Conservation (phyloP, 2,888 invertebrate genomes). For the Philonicus albiceps region DNA sequence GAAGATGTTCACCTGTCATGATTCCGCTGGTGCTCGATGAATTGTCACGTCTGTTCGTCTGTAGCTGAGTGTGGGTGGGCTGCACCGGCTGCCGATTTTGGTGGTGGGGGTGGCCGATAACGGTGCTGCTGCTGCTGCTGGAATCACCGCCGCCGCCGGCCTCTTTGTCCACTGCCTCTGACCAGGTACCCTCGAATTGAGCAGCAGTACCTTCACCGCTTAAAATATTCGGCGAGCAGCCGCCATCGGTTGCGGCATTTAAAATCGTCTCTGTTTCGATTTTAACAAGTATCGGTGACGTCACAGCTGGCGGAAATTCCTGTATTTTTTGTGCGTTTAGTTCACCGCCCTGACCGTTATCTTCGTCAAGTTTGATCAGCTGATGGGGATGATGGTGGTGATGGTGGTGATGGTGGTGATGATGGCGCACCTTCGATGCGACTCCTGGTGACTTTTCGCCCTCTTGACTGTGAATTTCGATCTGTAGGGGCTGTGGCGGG, state of each 20-base stretch:
- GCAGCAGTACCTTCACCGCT: slow-evolving; percentile 48
- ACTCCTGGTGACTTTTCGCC: background rate
- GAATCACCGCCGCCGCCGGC: slow-evolving; percentile 35
- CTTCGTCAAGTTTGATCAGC: slow-evolving; percentile 14
- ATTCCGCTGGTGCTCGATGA: slow-evolving; percentile 34
- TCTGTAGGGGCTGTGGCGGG: slow-evolving; percentile 29
- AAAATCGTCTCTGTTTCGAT: slow-evolving; percentile 54
- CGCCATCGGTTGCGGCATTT: background rate
- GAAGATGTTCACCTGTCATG: slow-evolving; percentile 38
- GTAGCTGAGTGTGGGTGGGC: background rate
- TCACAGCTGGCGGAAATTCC: slow-evolving; percentile 46
- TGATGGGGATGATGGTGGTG: background rate
- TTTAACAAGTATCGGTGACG: slow-evolving; percentile 61
- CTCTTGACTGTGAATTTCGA: slow-evolving; percentile 38
- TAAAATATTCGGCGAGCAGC: slow-evolving; percentile 25
- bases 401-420: background rate
- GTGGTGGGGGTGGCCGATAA: background rate
- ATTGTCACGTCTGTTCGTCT: slow-evolving; percentile 13
- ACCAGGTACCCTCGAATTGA: slow-evolving; percentile 36
- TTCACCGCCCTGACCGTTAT: slow-evolving; percentile 19
- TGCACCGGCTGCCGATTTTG: background rate
- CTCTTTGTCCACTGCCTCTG: slow-evolving; percentile 7
- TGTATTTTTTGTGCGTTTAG: slow-evolving; percentile 11
- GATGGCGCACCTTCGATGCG: background rate
- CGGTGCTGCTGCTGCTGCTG: slow-evolving; percentile 1